A percentile compares a stretch with the other conserved stretches of the same genome.
Conservation (phyloP, 2,888 invertebrate genomes). For the Cryptosula pallasiana region DNA sequence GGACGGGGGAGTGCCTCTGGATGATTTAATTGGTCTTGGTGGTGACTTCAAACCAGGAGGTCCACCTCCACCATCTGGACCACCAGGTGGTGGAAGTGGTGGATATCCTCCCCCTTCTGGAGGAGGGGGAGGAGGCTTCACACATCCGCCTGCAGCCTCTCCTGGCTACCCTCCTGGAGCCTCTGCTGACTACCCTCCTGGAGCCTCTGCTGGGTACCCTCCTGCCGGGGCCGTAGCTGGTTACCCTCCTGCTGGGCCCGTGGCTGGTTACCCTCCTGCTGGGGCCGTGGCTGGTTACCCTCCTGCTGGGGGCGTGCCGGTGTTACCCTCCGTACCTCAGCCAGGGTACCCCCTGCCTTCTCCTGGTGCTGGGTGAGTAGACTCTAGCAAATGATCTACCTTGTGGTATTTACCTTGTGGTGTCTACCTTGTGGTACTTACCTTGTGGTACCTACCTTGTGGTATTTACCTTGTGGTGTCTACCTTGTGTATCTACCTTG, state of each 20-base stretch:
- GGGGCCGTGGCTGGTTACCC: background rate
- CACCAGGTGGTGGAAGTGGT: background rate
- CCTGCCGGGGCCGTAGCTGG: too few relatives aligned
- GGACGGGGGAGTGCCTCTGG: conserved; percentile 18
- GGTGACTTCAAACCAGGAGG: conserved; percentile 5
- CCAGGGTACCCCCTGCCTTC: too few relatives aligned
- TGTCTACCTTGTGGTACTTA: too few relatives aligned
- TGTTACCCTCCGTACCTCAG: background rate
- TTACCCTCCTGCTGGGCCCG: background rate
- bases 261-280: background rate
- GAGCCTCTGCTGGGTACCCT: background rate
- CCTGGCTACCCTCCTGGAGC: background rate
- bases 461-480: too few relatives aligned
- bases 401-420: too few relatives aligned
- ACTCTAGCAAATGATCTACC: too few relatives aligned
- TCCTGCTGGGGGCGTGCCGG: background rate
- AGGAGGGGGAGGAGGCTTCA: background rate
- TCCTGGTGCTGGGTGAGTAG: background rate
- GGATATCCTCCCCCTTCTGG: conserved; percentile 5
- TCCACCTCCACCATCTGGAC: background rate
- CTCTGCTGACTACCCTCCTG: background rate
- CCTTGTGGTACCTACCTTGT: too few relatives aligned
- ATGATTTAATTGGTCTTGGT: conserved; percentile 22
- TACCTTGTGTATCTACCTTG: too few relatives aligned
- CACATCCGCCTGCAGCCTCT: background rate